Base-by-base conservation (phyloP, 2,888 invertebrate species). In the Branchipolynoe longqiensis region DNA sequence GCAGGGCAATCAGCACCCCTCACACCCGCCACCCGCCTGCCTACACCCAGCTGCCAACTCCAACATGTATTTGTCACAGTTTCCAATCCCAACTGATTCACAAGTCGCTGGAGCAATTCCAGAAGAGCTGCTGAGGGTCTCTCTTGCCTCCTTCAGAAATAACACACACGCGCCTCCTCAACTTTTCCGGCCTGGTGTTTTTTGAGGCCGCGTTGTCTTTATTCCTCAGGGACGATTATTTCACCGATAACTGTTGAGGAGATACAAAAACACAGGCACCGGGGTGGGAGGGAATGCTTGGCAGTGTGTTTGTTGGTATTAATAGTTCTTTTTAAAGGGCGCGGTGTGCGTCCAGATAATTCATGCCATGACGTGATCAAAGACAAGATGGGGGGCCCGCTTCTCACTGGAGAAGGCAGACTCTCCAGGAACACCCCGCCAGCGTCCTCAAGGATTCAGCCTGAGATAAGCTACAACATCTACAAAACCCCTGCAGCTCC, bases 331-430 rank as follows among this genome's bases (percentile, higher is more conserved):
- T 62, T 6, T 8, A 62, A 25, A 25, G 31, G 31, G 31, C 62
- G 31, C 25, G 8, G 8, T 62, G 78, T 25, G 12, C 78, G 78
- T 78, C 78, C 48, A 48, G 78, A 78, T 78, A 78, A 78, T 78
- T 78, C 78, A 41, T 22, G 28, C 14, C 25, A 28, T 28, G 18
- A 41, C 28, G 78, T 78, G 78, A 78, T 78, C 78, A 78, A 78
- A 78, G 78, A 12, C 54, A 6, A n/a, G 22, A 25, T 33, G 18
- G 38, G 22, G n/a, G 36, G 33, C 22, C 8, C 33, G 38, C 36
- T 69, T 69, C 69, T 38, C 69, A 33, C 69, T 22, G 38, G 69
- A n/a, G 69, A n/a, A 62, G 31, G 62, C 28, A 18, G 31, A 14
- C 62, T 62, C 31, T 14, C 62, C 62, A 22, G 25, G 56, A 62